Evolutionary conservation across 2,888 invertebrate species (phyloP), one percentile per base, ranked within the genome.

Genomic region (Bombyx huttoni): DNA sequence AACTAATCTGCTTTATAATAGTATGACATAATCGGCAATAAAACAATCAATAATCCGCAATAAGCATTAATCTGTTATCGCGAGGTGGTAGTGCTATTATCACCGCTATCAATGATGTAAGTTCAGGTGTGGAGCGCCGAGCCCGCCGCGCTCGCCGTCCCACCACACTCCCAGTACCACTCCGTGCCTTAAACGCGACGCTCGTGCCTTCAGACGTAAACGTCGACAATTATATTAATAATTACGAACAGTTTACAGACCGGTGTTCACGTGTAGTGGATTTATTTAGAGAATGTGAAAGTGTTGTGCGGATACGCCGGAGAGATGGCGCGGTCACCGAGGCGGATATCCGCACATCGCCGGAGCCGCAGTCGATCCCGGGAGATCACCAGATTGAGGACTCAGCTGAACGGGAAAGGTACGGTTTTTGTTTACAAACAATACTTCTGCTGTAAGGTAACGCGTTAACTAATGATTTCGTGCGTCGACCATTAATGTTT

Each of bases 371-470:
- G 82, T 69, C 73, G 78, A 13, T 81, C 83, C 53, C 62, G 81
- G 49, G 88, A 87, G 61, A 69, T 87, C 53, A 62, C 75, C 54
- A 70, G 88, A 34, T 64, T 88, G 47, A 66, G 73, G 57, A 80
- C 78, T 3, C 86, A 87, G 53, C 79, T 86, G 56, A 82, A 75
- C 57, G 79, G 72, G 49, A 88, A 87, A 86, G 85, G 86, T 85
- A 60, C n/a, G 40, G 10, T 12, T 7, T n/a, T 48, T 35, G 9
- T 33, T 40, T 48, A 46, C 3, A 13, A 45, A 8, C 33, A 35
- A 3, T 10, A 40, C 40, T 12, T 24, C 24, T 24, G 24, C 24
- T 24, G 24, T 5, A 24, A 24, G 1, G 24, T 24, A n/a, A 1
- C 24, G 1, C 24, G 5, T 24, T 24, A 2, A 24, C 3, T 1